Evolutionary conservation across 2,888 invertebrate species (phyloP), one percentile per base, ranked within the genome.

Genomic region (Ephialtes manifestator): DNA sequence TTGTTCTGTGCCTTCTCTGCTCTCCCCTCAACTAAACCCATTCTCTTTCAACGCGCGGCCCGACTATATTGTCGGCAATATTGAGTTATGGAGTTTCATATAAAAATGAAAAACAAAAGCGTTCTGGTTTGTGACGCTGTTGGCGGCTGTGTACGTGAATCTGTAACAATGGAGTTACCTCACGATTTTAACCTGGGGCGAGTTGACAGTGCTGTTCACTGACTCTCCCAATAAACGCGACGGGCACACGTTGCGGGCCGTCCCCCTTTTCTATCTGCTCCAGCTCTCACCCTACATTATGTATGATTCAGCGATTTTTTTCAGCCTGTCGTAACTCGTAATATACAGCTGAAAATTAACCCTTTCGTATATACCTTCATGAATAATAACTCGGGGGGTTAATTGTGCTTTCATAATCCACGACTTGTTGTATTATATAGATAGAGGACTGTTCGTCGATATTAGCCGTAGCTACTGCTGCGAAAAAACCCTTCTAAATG

Each of bases 141-240:
- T 48, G 63, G 43, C 20, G 63, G 65, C 70, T 35, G 55, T 71
- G 58, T 20, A 82, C 51, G 78, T 46, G 43, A 82, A 79, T 82
- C 71, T n/a, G 75, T 46, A 79, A 79, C 82, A 85, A 85, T 85
- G 75, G 75, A 71, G 74, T 85, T 79, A 79, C 48, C 51, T 11
- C 67, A 46, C 71, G 71, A 85, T 85, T 75, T 71, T 51, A 55
- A 78, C 71, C 67, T 15, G 75, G 46, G 48, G 58, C 51, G 39
- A 20, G 60, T 53, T 55, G 43, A 31, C 71, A 70, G 60, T 55
- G 75, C 39, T 65, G 63, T 55, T 55, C 51, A 5, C 46, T 51
- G 46, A 68, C 39, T 53, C 60, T 60, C 51, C 31, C 76, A 24
- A 55, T 28, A 70, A 58, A 70, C 70, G 68, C 55, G 68, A 31